Evolutionary conservation across 2,113 vertebrate genomes (phyloP).

Genomic region (Carassius gibelio): DNA sequence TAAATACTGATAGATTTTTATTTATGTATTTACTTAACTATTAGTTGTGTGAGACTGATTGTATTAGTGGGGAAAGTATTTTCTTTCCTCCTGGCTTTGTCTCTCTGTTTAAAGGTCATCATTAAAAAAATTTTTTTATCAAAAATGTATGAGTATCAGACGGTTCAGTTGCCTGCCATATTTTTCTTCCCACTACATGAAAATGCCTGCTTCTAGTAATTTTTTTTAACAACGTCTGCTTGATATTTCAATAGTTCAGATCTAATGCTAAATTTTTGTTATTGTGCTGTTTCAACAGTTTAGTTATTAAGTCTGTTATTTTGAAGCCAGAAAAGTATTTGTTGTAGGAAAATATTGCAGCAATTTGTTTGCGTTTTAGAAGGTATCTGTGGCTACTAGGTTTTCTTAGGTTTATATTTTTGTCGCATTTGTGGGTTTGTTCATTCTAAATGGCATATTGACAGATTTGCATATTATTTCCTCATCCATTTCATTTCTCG

Average conservation of each 20-base stretch:
- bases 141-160: constrained; percentile 47
- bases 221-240: constrained; percentile 29
- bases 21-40: not conserved
- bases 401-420: not conserved
- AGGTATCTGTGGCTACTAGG: no score
- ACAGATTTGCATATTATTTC: constrained; percentile 1
- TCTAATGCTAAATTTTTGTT: not conserved
- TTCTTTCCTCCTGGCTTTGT: not conserved
- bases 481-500: not conserved
- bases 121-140: constrained; percentile 46
- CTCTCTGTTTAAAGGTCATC: constrained; percentile 45
- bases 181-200: not conserved
- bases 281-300: not conserved
- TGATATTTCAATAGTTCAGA: not conserved
- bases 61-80: not conserved
- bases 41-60: not conserved
- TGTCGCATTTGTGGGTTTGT: not conserved
- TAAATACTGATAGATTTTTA: no score
- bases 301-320: not conserved
- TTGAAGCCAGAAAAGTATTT: not conserved
- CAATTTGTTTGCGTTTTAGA: not conserved
- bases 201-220: constrained; percentile 8
- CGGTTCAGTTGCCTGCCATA: not conserved
- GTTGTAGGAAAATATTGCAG: not conserved
- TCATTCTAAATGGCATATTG: not conserved